These are phyloP conservation scores for Porphyrio hochstetteri DNA, from an alignment of 2,113 vertebrate genomes.

Conservation along the genomic window DNA sequence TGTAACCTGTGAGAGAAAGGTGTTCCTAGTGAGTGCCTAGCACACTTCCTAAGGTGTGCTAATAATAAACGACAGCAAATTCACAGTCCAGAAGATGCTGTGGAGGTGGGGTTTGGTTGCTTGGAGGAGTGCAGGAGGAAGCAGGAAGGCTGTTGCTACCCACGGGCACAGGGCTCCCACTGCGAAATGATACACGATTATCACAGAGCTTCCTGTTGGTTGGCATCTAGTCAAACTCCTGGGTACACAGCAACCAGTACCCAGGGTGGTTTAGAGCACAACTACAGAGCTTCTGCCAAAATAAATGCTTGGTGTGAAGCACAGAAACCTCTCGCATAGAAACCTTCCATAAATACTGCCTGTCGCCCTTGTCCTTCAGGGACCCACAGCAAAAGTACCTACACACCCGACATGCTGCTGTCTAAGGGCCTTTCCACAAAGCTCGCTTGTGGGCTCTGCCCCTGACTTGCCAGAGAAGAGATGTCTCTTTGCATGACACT, in stretches of 20 bases:
- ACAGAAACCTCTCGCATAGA: not conserved
- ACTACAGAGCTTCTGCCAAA: not conserved
- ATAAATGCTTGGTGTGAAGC: not conserved
- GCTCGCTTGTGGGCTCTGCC: not conserved
- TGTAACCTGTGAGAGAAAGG: not conserved
- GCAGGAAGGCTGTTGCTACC: constrained; percentile 6
- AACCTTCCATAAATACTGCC: not conserved
- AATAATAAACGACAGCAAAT: not conserved
- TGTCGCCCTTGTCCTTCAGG: rapidly evolving
- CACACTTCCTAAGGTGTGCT: not conserved
- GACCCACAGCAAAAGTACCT: not conserved
- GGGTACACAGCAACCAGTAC: not conserved
- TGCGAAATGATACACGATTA: not conserved
- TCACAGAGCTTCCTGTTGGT: not conserved
- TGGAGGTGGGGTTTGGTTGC: not conserved
- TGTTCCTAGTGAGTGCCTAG: not conserved
- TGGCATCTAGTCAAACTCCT: constrained; percentile 4
- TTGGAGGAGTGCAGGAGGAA: not conserved
- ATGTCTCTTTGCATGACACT: not conserved
- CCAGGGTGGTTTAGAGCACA: constrained; percentile 9
- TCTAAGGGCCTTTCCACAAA: not conserved
- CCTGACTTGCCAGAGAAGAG: not conserved
- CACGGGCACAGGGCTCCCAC: not conserved
- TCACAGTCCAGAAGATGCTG: not conserved
- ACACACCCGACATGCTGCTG: not conserved